Evolutionary conservation across 2,113 vertebrate genomes (phyloP), one percentile per base, ranked within the genome.

Genomic region (Microtus oregoni): DNA sequence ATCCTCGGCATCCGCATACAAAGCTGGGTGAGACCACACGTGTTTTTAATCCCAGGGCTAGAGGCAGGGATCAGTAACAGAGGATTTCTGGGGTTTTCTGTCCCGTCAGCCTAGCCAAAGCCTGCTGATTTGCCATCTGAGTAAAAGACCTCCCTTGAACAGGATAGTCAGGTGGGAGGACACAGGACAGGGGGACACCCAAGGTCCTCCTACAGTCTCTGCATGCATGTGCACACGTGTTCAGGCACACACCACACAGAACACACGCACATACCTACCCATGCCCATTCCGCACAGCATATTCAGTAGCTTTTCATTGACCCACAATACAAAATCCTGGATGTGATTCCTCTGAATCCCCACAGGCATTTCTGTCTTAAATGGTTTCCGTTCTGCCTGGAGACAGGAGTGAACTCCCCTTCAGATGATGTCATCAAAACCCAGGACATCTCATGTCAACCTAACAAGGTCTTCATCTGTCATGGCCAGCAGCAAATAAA

Each of bases 301-400:
- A 70, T 17, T 19, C 68, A 85, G 35, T n/a, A 73, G 44, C 61
- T 65, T 89, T 22, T 63, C 12, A 22, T 17, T 32, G 30, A 81
- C 58, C 81, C 50, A 79, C 75, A 88, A 85, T 87, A 78, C 63
- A 90, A 91, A 87, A 61, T 58, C 86, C 47, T 76, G 38, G 12
- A 14, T 90, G 19, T 52, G 17, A 95, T 3, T 79, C 55, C 35
- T 90, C 65, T 86, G 67, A 96, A 79, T 52, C 88, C 88, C 65
- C 65, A 47, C 15, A n/a, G n/a, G 22, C n/a, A 44, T 72, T 90
- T 86, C 35, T 88, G 61, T 58, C 72, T 79, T 85, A 88, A 86
- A 86, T 70, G 7, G 91, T 22, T 94, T 94, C 30, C 67, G 9
- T 75, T 91, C 68, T 96, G 28, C 17, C 4, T n/a, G 38, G 89